Evolutionary conservation across 2,888 invertebrate genomes (phyloP), one percentile per base, ranked within the genome.

Genomic region (Acheta domesticus): DNA sequence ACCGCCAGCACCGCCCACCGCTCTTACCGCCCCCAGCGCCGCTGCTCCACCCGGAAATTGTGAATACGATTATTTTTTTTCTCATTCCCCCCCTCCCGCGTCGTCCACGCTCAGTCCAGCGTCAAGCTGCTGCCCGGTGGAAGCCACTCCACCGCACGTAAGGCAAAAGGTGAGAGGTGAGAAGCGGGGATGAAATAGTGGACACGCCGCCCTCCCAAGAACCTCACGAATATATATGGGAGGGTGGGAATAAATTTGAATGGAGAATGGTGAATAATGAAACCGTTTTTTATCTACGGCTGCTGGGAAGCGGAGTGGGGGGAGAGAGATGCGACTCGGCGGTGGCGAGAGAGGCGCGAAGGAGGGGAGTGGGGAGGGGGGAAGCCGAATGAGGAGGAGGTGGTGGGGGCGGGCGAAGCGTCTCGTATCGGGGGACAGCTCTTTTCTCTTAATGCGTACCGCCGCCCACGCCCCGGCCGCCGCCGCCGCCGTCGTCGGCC

Each of bases 221-320:
- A 62, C 62, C 62, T 62, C n/a, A 62, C 62, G 62, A 62, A 62
- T 62, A 62, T 62, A 62, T 19, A 62, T n/a, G 62, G 62, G 62
- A 19, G 16, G 62, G 14, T 36, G 36, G n/a, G 62, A 62, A 62
- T 62, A 62, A 62, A 62, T 62, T 62, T 62, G 62, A 62, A 62
- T 62, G 62, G 62, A 62, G 62, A 62, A 62, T 62, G 62, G 62
- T 62, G 62, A 62, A 62, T 62, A 62, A 62, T 62, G 62, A 62
- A 62, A 62, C 62, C 16, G 14, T 62, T n/a, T 62, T 62, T 62
- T 62, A 12, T 62, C 62, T 62, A 62, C n/a, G 62, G 62, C 62
- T 62, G 16, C 62, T 62, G 14, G n/a, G 1, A 62, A n/a, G 16
- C 16, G 8, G 14, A 5, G 62, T 62, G 62, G 62, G 62, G 62